Percentiles rank a stretch among this genome's conserved stretches.
phyloP scores from a whole-genome alignment of 2,113 vertebrate genomes.

The Excalfactoria chinensis region DNA sequence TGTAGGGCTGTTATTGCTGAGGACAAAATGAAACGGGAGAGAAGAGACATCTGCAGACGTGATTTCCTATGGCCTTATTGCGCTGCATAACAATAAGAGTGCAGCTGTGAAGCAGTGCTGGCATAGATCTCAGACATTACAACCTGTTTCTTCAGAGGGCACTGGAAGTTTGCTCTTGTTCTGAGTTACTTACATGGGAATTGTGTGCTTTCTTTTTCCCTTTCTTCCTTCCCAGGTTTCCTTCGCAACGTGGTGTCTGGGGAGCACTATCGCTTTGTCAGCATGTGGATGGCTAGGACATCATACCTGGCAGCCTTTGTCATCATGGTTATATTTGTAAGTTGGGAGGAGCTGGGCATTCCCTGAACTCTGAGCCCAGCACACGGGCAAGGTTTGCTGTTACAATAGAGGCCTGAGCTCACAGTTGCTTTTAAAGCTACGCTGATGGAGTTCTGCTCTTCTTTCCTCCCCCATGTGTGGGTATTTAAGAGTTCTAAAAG shows the following conservation, averaged over 20 bases:
- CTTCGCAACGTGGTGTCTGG: constrained; percentile 96
- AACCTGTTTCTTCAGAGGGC: neutral
- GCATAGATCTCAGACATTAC: neutral
- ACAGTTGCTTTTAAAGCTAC: neutral
- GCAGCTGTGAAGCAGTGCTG: neutral
- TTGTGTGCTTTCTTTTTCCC: neutral
- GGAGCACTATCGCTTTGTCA: constrained; percentile 98
- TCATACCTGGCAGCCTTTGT: constrained; percentile 96
- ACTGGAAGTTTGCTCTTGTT: neutral
- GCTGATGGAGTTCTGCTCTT: neutral
- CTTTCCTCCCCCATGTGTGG: neutral
- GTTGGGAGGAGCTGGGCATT: constrained; percentile 42
- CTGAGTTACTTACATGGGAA: neutral
- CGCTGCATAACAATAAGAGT: neutral
- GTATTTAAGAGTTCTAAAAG: neutral
- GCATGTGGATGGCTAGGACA: constrained; percentile 99
- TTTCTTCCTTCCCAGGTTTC: constrained; percentile 82
- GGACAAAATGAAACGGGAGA: neutral
- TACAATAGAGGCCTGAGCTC: neutral
- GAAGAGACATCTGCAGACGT: neutral
- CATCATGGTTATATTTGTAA: constrained; percentile 99
- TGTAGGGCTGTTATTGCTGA: neutral
- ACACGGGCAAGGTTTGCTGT: neutral
- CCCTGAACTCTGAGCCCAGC: neutral
- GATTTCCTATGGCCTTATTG: neutral